These are phyloP conservation scores for Latrodectus hesperus DNA, from an alignment of 2,888 invertebrate species.

Conservation along the genomic window DNA sequence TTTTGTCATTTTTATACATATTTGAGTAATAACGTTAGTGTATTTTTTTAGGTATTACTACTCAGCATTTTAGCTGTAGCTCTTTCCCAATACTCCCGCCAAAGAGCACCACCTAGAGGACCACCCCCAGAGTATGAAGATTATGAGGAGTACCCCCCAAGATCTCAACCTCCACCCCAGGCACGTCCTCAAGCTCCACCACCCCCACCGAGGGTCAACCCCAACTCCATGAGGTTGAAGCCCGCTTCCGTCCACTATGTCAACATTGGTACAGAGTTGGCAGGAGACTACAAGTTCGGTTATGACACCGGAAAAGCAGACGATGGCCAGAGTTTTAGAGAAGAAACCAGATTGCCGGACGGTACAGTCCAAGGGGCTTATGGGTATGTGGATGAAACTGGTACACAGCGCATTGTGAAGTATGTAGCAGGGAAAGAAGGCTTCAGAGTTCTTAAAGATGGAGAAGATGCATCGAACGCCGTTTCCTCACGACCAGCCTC, in stretches of 20 bases:
- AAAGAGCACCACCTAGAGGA: slow-evolving; percentile 35
- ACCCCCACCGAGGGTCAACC: background rate
- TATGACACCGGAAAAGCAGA: slow-evolving; percentile 69
- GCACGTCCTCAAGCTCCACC: slow-evolving; percentile 9
- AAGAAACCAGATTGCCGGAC: slow-evolving; percentile 69
- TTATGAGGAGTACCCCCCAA: background rate
- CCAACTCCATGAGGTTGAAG: background rate
- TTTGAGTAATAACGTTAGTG: background rate
- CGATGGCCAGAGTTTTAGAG: slow-evolving; percentile 69
- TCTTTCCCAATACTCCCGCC: slow-evolving; percentile 28
- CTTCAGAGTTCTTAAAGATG: slow-evolving; percentile 60
- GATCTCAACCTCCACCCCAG: background rate
- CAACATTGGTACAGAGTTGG: slow-evolving; percentile 63
- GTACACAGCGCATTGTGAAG: slow-evolving; percentile 67
- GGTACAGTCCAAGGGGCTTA: slow-evolving; percentile 69
- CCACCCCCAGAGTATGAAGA: slow-evolving; percentile 16
- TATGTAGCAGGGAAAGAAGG: slow-evolving; percentile 71
- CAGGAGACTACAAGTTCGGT: slow-evolving; percentile 70
- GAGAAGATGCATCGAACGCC: slow-evolving; percentile 40
- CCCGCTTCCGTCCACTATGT: slow-evolving; percentile 69
- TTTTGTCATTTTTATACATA: no score
- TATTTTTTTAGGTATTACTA: slow-evolving; percentile 33
- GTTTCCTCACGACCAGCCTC: slow-evolving; percentile 1
- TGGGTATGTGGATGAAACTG: slow-evolving; percentile 68
- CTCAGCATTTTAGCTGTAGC: slow-evolving; percentile 16